A percentile compares a stretch with the other conserved stretches of the same genome.
These are phyloP conservation scores for Hyposoter didymator DNA, from an alignment of 2,888 invertebrate species.

Conservation along the genomic window DNA sequence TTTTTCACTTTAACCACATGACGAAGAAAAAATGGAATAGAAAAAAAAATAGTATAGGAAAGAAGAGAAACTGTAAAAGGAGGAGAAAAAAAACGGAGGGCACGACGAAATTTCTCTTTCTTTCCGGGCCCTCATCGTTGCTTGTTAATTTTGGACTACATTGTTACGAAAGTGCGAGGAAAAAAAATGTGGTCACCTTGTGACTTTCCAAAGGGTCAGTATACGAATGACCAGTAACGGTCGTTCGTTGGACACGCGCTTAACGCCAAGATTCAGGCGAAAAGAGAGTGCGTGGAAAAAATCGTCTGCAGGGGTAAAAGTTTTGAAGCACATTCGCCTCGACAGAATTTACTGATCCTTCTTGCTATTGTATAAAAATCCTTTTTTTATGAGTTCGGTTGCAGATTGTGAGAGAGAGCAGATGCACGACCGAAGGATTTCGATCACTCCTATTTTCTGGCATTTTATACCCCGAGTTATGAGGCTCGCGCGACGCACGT, in stretches of 20 bases:
- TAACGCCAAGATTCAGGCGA: constrained; percentile 44
- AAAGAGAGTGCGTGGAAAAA: constrained; percentile 43
- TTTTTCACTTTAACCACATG: neutral
- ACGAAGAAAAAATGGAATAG: neutral
- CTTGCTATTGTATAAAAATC: constrained; percentile 46
- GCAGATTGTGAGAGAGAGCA: constrained; percentile 59
- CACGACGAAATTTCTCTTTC: constrained; percentile 15
- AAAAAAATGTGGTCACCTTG: constrained; percentile 40
- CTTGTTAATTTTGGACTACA: neutral
- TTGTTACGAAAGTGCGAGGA: neutral
- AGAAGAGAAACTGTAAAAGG: neutral
- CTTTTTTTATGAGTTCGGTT: constrained; percentile 46
- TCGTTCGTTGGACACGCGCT: constrained; percentile 61
- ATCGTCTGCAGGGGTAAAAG: constrained; percentile 52
- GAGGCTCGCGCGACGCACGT: constrained; percentile 69
- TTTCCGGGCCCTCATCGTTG: constrained; percentile 19
- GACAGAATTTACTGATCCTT: constrained; percentile 40
- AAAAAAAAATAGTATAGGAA: neutral
- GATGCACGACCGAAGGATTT: constrained; percentile 66
- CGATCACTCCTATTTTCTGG: neutral
- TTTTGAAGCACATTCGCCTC: constrained; percentile 22
- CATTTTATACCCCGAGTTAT: neutral
- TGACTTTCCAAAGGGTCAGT: constrained; percentile 47
- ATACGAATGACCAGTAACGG: constrained; percentile 67
- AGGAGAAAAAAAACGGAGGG: neutral